phyloP scores from a whole-genome alignment of 2,888 invertebrate species.

The Melinopterus prodromus region DNA sequence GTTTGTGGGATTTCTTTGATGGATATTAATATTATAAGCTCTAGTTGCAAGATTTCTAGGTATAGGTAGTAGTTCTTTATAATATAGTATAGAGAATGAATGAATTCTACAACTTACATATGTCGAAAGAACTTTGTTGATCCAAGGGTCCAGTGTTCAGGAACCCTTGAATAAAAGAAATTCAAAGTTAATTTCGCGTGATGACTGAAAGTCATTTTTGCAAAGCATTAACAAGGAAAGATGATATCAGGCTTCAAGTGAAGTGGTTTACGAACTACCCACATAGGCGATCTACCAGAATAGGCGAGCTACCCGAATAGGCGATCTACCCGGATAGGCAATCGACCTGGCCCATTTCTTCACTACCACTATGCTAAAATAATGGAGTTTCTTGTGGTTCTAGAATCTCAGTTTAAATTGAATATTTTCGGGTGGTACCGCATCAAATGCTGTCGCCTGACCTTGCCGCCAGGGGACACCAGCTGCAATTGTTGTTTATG shows the following conservation, averaged over 20 bases:
- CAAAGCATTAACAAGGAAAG: background rate
- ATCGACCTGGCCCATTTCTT: no score
- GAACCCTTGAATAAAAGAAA: constrained; percentile 4
- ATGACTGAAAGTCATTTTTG: background rate
- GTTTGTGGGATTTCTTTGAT: background rate
- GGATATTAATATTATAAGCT: background rate
- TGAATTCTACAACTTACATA: background rate
- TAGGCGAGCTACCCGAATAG: no score
- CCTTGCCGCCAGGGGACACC: constrained; percentile 56
- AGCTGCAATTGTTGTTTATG: constrained; percentile 59
- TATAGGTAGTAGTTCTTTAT: background rate
- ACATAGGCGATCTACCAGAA: no score
- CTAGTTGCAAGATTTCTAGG: background rate
- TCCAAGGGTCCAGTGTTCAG: background rate
- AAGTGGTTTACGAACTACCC: no score
- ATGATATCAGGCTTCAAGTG: background rate
- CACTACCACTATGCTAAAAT: no score
- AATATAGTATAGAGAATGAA: background rate
- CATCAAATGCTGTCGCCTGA: constrained; percentile 42
- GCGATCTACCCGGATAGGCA: no score
- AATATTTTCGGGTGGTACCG: background rate
- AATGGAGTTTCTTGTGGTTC: no score
- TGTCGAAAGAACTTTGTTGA: background rate
- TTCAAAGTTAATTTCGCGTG: background rate
- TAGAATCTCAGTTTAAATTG: background rate